phyloP scores from a whole-genome alignment of 1,140 invertebrate genomes.

The Prorops nasuta region DNA sequence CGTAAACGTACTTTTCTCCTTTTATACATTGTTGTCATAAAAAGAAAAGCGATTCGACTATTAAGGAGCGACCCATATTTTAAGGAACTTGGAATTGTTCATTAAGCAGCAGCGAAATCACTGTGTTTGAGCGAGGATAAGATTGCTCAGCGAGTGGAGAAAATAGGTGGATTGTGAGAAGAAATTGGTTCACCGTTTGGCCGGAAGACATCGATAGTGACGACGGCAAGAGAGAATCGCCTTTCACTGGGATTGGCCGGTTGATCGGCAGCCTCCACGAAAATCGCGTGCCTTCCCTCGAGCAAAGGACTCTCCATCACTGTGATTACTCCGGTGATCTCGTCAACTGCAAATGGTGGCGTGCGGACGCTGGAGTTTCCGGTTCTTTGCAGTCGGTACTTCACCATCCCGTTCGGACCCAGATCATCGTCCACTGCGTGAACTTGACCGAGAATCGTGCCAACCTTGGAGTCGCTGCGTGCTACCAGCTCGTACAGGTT shows the following conservation, averaged over 20 bases:
- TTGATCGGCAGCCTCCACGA: conserved; percentile 80
- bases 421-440: conserved; percentile 79
- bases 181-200: conserved; percentile 35
- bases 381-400: conserved; percentile 73
- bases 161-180: too few species aligned
- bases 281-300: conserved; percentile 72
- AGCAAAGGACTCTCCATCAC: conserved; percentile 66
- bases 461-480: conserved; percentile 65
- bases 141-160: too few species aligned
- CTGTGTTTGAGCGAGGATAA: too few species aligned
- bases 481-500: conserved; percentile 79
- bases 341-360: conserved; percentile 71
- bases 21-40: too few species aligned
- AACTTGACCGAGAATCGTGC: conserved; percentile 71
- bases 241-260: conserved; percentile 78
- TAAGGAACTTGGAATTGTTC: too few species aligned
- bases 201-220: conserved; percentile 69
- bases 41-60: too few species aligned
- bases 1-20: too few species aligned
- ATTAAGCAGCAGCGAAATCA: too few species aligned
- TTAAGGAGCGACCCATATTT: too few species aligned
- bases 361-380: conserved; percentile 65
- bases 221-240: conserved; percentile 77
- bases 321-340: conserved; percentile 69
- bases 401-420: conserved; percentile 75